Evolutionary conservation across 2,113 vertebrate genomes (phyloP).

Genomic region (Apus apus): DNA sequence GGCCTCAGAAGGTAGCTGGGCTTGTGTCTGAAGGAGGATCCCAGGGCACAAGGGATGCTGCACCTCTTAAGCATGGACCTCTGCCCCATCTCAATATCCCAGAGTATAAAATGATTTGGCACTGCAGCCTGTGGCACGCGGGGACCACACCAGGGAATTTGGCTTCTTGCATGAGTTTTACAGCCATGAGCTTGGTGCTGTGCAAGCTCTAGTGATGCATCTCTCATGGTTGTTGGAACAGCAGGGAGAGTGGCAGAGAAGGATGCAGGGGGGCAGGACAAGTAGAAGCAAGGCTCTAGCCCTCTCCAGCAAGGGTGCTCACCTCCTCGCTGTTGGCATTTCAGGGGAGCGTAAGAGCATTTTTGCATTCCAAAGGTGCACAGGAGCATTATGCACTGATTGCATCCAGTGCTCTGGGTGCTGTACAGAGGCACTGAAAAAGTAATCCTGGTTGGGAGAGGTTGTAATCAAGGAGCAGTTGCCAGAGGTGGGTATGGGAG

Average conservation of each 20-base stretch:
- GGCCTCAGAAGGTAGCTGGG: background rate
- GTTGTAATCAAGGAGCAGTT: background rate
- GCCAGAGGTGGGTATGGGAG: background rate
- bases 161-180: background rate
- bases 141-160: background rate
- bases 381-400: background rate
- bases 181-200: background rate
- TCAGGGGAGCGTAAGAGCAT: background rate
- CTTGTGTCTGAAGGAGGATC: background rate
- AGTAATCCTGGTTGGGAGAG: background rate
- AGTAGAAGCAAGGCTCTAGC: accelerated
- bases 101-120: background rate
- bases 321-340: background rate
- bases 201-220: background rate
- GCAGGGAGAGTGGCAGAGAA: accelerated
- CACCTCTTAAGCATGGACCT: background rate
- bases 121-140: background rate
- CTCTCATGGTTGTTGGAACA: accelerated
- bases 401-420: background rate
- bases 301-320: background rate
- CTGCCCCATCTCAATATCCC: background rate
- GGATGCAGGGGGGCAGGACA: background rate
- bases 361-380: background rate
- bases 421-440: background rate
- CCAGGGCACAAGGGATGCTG: background rate